phyloP scores from a whole-genome alignment of 2,888 invertebrate genomes.

The Iselma pallidipennis region DNA sequence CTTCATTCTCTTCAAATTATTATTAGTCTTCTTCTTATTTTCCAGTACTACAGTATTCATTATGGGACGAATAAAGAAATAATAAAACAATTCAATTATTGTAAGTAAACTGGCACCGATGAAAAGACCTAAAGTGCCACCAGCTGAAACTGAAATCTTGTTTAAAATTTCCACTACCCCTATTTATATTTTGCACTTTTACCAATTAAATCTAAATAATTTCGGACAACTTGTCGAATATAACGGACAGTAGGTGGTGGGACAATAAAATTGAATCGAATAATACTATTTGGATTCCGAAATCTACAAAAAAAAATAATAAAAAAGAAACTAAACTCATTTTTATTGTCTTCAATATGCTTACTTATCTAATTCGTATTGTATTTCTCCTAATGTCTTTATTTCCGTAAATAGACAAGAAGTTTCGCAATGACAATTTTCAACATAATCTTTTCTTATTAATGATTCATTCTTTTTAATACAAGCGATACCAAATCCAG shows the following conservation, averaged over 20 bases:
- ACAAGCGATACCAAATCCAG: neutral
- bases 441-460: neutral
- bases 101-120: constrained; percentile 28
- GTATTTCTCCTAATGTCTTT: neutral
- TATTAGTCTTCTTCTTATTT: neutral
- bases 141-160: constrained; percentile 26
- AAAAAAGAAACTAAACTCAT: neutral
- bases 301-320: neutral
- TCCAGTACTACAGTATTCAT: neutral
- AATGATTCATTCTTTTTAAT: neutral
- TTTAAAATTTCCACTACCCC: neutral
- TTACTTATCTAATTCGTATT: neutral
- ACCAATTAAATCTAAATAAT: constrained; percentile 24
- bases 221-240: constrained; percentile 20
- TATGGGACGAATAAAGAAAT: constrained; percentile 26
- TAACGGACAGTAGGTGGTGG: constrained; percentile 22
- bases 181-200: neutral
- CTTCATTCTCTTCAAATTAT: neutral
- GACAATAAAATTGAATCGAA: constrained; percentile 20
- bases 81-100: constrained; percentile 27
- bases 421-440: neutral
- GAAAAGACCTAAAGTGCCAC: constrained; percentile 28
- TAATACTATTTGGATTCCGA: neutral
- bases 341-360: neutral
- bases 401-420: neutral